Evolutionary conservation across 2,888 invertebrate species (phyloP).

Genomic region (Agrotis clavis): DNA sequence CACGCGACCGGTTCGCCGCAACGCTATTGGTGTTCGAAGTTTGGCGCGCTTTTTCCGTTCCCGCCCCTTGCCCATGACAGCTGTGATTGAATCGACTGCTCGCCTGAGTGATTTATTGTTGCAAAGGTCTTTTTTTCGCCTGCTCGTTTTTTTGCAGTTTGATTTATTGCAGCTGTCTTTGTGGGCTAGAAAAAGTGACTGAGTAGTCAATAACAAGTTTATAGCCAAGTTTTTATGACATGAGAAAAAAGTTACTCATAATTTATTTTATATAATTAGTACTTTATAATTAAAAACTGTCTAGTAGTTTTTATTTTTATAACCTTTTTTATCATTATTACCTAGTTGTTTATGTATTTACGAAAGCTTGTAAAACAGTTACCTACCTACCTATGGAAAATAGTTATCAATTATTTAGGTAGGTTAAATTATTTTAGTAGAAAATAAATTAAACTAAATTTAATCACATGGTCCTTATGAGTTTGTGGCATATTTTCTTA

Average conservation of each 20-base stretch:
- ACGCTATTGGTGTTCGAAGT: constrained; percentile 88
- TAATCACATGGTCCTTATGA: neutral
- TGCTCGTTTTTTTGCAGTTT: constrained; percentile 75
- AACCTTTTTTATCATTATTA: too few species aligned
- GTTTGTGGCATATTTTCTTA: constrained; percentile 38
- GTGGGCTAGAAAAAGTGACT: constrained; percentile 53
- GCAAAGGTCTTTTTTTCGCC: constrained; percentile 75
- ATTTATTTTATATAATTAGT: constrained; percentile 17
- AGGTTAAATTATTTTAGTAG: too few species aligned
- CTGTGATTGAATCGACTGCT: constrained; percentile 87
- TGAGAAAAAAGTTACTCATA: constrained; percentile 13
- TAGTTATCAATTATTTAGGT: too few species aligned
- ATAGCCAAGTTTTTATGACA: constrained; percentile 40
- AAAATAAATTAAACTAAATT: too few species aligned
- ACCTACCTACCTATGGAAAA: too few species aligned
- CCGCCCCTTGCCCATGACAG: constrained; percentile 88
- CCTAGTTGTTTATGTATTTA: neutral
- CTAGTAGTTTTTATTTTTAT: neutral
- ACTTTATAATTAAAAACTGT: neutral
- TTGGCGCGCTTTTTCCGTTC: constrained; percentile 89
- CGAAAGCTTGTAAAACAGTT: neutral
- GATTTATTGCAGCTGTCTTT: constrained; percentile 81
- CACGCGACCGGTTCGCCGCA: constrained; percentile 74
- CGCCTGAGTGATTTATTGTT: constrained; percentile 87
- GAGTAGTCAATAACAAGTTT: constrained; percentile 53